These are phyloP conservation scores for Heliconius aoede DNA, from an alignment of 2,888 invertebrate species.

Conservation along the genomic window DNA sequence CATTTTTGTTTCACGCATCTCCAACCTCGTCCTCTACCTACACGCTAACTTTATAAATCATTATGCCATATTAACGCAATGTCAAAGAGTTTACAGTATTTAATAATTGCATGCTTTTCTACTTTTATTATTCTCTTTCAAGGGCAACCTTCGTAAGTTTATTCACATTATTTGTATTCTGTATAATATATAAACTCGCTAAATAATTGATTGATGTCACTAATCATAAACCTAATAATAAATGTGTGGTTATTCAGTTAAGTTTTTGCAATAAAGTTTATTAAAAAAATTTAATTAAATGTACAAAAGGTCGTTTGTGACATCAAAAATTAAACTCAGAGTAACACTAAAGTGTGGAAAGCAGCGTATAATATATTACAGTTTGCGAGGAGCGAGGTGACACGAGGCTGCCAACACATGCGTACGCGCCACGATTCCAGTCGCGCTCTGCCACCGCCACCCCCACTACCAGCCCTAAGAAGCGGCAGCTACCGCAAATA, in stretches of 20 bases:
- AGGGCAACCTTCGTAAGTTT: slow-evolving; percentile 55
- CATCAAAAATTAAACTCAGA: slow-evolving; percentile 10
- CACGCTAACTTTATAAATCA: slow-evolving; percentile 63
- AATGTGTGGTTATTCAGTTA: not conserved
- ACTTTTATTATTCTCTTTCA: slow-evolving; percentile 55
- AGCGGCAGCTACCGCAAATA: slow-evolving; percentile 97
- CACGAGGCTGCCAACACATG: slow-evolving; percentile 81
- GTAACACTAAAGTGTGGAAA: slow-evolving; percentile 43
- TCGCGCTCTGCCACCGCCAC: slow-evolving; percentile 95
- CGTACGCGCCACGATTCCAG: slow-evolving; percentile 88
- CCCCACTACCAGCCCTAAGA: slow-evolving; percentile 97
- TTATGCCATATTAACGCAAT: slow-evolving; percentile 41
- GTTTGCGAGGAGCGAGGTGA: slow-evolving; percentile 58
- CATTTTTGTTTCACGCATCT: slow-evolving; percentile 77
- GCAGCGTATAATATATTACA: slow-evolving; percentile 45
- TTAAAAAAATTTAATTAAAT: not conserved
- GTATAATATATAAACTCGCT: slow-evolving; percentile 19
- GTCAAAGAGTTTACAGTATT: slow-evolving; percentile 51
- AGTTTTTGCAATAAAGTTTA: not conserved
- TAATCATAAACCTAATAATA: not conserved
- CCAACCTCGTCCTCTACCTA: slow-evolving; percentile 75
- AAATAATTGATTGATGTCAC: slow-evolving; percentile 12
- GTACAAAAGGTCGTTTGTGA: slow-evolving; percentile 8
- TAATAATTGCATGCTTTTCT: slow-evolving; percentile 56
- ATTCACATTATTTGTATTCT: slow-evolving; percentile 24